Base-by-base conservation (phyloP, 2,797 vertebrate genomes). In the Staurois parvus region DNA sequence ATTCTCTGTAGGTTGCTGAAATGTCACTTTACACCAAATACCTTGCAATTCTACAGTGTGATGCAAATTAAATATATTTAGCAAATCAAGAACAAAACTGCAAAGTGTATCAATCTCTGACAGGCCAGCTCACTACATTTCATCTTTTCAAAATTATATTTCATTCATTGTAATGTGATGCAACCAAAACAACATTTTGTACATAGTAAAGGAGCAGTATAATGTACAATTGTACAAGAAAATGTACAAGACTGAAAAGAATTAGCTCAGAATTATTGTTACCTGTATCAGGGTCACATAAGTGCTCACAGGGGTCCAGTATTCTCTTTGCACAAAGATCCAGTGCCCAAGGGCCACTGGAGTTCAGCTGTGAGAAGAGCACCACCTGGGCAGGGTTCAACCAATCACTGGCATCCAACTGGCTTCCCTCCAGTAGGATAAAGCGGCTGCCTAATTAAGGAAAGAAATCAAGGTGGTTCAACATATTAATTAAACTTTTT, bases 371-470 rank as follows among this genome's bases (percentile, higher is more conserved):
- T 89, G 98, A 97, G 93, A 97, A 99, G 81, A 99, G 90, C 81
- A 98, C 68, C 64, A 99, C 98, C 92, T 99, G 98, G 2, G 98
- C 98, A 0, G 98, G 98, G 89, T 99, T 99, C 90, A 99, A 92
- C 98, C 98, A 99, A 90, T 99, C 97, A 0, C 97, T 98, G 72
- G 98, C 98, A 26, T 99, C 97, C 92, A 99, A 89, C 91, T 99
- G 98, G 91, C 97, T 99, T 37, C 98, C 98, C 89, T 99, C 98
- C 89, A 99, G 94, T 91, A 99, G 90, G 89, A 99, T 97, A 90
- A 99, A 99, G 88, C 97, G 95, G 81, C 98, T 99, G 72, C 98
- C 98, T 89, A 70, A 17, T 79, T 64, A 24, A n/a, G 52, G 48
- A 32, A 26, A 67, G 32, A 9, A 32, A 34, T 2, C 3, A 19